Evolutionary conservation across 2,888 invertebrate species (phyloP), one percentile per base, ranked within the genome.

Genomic region (Acholoe squamosa): DNA sequence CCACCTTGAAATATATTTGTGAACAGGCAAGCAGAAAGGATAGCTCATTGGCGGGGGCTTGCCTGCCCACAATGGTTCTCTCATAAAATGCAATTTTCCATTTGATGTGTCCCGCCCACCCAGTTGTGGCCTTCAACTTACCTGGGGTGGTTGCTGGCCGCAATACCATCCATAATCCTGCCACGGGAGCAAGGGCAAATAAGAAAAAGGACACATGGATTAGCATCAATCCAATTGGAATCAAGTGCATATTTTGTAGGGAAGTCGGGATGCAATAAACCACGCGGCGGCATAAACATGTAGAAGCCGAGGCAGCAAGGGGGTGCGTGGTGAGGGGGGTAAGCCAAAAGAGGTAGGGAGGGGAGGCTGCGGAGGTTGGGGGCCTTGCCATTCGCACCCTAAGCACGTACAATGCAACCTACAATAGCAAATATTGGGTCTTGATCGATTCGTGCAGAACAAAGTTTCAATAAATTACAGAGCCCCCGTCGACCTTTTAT

Each of bases 391-490:
- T 80, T 80, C 80, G 80, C 80, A 80, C 80, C 25, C 80, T 43
- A 43, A 80, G 80, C 80, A 80, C 80, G 80, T 80, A 43, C 80
- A 80, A 80, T 80, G 80, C 80, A 80, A 80, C 80, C 80, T 80
- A 80, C 80, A 80, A 80, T 80, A 80, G 80, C 80, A 80, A 80
- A 80, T 80, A 80, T 80, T 80, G 80, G 80, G 80, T 80, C 80
- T 80, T 80, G 80, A 80, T 80, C 80, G 80, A 80, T 80, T 43
- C 80, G 43, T 80, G 80, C 80, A 80, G 80, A 33, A 80, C 34
- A 33, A 33, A 80, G 80, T 80, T 80, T 80, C 80, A 80, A 80
- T 80, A 43, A 80, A 80, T 80, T 80, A 80, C 80, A 33, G 80
- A 80, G 43, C 80, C 34, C 31, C 25, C 76, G 28, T 43, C 71